Evolutionary conservation across 2,797 vertebrate species (phyloP).

Genomic region (Botia kubotai): DNA sequence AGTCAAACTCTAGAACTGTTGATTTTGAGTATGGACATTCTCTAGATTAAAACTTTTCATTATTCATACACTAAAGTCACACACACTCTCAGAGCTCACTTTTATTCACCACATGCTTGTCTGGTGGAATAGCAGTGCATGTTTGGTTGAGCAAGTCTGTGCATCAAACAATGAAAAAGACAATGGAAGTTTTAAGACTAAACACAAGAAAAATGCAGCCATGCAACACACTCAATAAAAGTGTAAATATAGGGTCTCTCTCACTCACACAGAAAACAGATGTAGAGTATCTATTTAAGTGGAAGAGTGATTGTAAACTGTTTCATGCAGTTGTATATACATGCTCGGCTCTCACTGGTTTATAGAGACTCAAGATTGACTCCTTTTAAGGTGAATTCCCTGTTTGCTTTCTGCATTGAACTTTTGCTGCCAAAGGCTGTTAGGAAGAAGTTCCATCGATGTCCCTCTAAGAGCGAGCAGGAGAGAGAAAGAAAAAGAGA

Average conservation of each 20-base stretch:
- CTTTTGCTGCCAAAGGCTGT: slow-evolving; percentile 45
- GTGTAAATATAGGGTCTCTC: neutral
- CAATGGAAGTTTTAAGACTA: neutral
- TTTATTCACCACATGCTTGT: slow-evolving; percentile 31
- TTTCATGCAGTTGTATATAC: slow-evolving; percentile 28
- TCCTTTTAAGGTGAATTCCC: slow-evolving; percentile 67
- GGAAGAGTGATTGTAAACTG: slow-evolving; percentile 19
- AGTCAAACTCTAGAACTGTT: too few species aligned
- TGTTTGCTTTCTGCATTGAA: slow-evolving; percentile 49
- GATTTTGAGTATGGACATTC: too few species aligned
- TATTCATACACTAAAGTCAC: neutral
- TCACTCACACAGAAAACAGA: slow-evolving; percentile 13
- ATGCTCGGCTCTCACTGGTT: slow-evolving; percentile 35
- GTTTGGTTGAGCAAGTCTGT: neutral
- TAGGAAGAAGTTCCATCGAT: slow-evolving; percentile 34
- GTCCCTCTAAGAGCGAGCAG: neutral
- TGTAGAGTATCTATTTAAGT: slow-evolving; percentile 17
- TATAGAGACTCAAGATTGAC: slow-evolving; percentile 49
- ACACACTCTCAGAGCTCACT: slow-evolving; percentile 20
- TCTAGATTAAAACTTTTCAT: too few species aligned
- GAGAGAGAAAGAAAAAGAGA: neutral
- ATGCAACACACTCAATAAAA: neutral
- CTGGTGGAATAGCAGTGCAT: slow-evolving; percentile 1
- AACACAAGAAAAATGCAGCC: neutral
- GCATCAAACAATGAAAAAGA: slow-evolving; percentile 4